Percentiles rank a stretch among this genome's conserved stretches.
Evolutionary conservation across 1,140 invertebrate genomes (phyloP).

Genomic region (Zeugodacus cucurbitae): DNA sequence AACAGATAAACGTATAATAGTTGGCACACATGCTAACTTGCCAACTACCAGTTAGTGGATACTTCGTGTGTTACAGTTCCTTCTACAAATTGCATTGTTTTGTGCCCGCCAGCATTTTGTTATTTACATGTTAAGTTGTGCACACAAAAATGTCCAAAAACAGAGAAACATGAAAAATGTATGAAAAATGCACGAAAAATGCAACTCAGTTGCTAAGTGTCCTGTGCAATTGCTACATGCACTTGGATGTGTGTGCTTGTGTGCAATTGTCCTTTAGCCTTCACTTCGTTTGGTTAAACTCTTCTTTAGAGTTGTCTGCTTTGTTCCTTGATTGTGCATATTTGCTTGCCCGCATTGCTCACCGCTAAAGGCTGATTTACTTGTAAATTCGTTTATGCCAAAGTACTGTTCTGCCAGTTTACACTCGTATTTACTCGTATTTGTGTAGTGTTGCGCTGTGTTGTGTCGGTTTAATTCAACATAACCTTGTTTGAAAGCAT

Average conservation of each 20-base stretch:
- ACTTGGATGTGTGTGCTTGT: not conserved
- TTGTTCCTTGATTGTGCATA: not conserved
- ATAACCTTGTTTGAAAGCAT: not conserved
- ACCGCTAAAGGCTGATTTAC: slow-evolving; percentile 7
- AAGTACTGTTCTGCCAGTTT: not conserved
- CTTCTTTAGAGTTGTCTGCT: not conserved
- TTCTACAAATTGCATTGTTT: slow-evolving; percentile 26
- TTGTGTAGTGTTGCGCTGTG: not conserved
- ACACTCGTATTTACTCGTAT: not conserved
- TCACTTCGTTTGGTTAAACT: not conserved
- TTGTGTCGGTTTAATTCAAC: not conserved
- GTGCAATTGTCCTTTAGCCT: not conserved
- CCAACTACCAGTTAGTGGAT: slow-evolving; percentile 11
- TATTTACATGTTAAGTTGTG: slow-evolving; percentile 28
- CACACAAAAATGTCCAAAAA: slow-evolving; percentile 30
- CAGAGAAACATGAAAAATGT: not conserved
- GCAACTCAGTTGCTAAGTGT: not conserved
- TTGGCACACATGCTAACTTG: slow-evolving; percentile 17
- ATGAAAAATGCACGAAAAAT: not conserved
- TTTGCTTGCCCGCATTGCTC: not conserved
- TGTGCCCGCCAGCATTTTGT: slow-evolving; percentile 8
- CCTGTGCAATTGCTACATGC: not conserved
- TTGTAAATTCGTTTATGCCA: slow-evolving; percentile 2
- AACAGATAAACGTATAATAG: not conserved
- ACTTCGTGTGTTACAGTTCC: not conserved